These are phyloP conservation scores for Lycia hirtaria DNA, from an alignment of 2,888 invertebrate genomes.

Conservation along the genomic window DNA sequence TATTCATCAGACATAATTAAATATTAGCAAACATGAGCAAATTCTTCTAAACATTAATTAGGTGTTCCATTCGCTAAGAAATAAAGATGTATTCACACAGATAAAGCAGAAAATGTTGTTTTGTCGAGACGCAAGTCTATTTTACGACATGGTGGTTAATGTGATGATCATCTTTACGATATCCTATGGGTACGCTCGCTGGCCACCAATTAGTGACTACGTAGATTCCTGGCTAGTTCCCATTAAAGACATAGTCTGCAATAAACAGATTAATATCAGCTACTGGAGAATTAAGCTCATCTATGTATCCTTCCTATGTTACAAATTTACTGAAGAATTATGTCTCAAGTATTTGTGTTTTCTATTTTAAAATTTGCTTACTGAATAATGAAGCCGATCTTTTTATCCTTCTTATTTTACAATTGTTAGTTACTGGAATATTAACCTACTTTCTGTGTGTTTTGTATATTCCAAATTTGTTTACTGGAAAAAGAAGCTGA, in stretches of 20 bases:
- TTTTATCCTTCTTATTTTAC: too few species aligned
- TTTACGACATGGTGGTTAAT: slow-evolving; percentile 36
- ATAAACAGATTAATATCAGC: slow-evolving; percentile 22
- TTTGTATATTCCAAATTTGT: too few species aligned
- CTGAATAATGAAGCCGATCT: too few species aligned
- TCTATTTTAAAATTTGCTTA: too few species aligned
- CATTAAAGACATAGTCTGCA: slow-evolving; percentile 18
- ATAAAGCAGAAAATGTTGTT: slow-evolving; percentile 23
- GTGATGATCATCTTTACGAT: slow-evolving; percentile 38
- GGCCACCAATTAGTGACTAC: slow-evolving; percentile 26
- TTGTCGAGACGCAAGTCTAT: slow-evolving; percentile 20
- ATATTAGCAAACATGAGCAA: slow-evolving; percentile 19
- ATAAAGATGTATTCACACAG: slow-evolving; percentile 22
- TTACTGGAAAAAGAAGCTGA: background rate
- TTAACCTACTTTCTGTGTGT: too few species aligned
- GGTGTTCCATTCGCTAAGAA: slow-evolving; percentile 22
- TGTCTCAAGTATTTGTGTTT: too few species aligned
- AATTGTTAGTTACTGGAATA: too few species aligned
- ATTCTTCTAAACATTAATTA: slow-evolving; percentile 25
- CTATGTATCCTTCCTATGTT: background rate
- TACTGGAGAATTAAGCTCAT: background rate
- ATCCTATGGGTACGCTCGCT: slow-evolving; percentile 32
- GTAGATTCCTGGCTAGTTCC: slow-evolving; percentile 14
- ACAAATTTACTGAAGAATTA: background rate
- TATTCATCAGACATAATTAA: slow-evolving; percentile 13